Evolutionary conservation across 2,888 invertebrate species (phyloP).

Genomic region (Apotomis turbidana): DNA sequence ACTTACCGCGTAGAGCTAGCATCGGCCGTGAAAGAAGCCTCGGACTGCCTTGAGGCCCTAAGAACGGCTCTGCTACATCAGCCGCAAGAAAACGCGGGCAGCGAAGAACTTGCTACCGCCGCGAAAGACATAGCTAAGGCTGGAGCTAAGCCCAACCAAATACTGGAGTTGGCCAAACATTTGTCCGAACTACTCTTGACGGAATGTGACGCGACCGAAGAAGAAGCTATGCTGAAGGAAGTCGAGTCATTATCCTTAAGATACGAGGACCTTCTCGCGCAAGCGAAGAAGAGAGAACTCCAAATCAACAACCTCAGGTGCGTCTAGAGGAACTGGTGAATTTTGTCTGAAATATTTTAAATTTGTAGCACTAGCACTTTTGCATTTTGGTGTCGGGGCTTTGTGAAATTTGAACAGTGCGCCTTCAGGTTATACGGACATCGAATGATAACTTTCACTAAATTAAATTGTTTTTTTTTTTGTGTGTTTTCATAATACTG

Average conservation of each 20-base stretch:
- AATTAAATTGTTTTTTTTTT: neutral
- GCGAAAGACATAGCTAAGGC: slow-evolving; percentile 90
- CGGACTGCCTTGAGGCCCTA: slow-evolving; percentile 86
- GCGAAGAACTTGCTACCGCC: slow-evolving; percentile 84
- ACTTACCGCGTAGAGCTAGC: slow-evolving; percentile 91
- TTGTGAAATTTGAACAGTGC: slow-evolving; percentile 45
- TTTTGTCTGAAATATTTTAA: slow-evolving; percentile 25
- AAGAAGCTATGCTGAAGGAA: slow-evolving; percentile 86
- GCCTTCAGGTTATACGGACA: slow-evolving; percentile 3
- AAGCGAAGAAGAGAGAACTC: slow-evolving; percentile 89
- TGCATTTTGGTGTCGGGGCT: slow-evolving; percentile 72
- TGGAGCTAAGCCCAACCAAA: slow-evolving; percentile 90
- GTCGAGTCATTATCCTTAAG: slow-evolving; percentile 86
- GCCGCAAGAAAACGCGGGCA: slow-evolving; percentile 78
- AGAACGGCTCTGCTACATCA: slow-evolving; percentile 79
- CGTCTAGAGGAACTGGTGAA: slow-evolving; percentile 50
- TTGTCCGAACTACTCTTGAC: slow-evolving; percentile 88
- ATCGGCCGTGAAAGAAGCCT: slow-evolving; percentile 89
- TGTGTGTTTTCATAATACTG: neutral
- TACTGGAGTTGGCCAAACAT: slow-evolving; percentile 92
- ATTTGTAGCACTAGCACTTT: slow-evolving; percentile 69
- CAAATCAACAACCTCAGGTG: slow-evolving; percentile 91
- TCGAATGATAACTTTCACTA: slow-evolving; percentile 24
- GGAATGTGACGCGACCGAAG: slow-evolving; percentile 88
- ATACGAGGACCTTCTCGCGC: slow-evolving; percentile 87